Evolutionary conservation across 2,113 vertebrate species (phyloP).

Genomic region (Microtus ochrogaster): DNA sequence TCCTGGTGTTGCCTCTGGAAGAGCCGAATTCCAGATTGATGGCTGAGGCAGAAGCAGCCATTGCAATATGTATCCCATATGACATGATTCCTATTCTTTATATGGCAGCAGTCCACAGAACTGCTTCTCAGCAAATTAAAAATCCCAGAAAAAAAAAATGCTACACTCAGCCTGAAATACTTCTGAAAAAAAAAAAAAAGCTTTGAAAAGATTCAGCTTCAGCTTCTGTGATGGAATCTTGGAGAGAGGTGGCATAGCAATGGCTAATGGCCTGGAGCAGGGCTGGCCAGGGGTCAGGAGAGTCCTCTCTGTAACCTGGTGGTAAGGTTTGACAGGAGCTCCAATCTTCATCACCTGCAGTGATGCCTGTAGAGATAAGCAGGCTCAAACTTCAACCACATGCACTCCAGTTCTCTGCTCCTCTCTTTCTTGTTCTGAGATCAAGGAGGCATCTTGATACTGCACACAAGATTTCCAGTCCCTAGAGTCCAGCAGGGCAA

Average conservation of each 20-base stretch:
- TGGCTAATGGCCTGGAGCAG: background rate
- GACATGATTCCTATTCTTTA: background rate
- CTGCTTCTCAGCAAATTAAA: background rate
- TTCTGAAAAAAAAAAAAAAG: background rate
- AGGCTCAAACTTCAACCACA: background rate
- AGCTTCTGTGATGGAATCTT: background rate
- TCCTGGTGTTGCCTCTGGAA: background rate
- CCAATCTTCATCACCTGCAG: background rate
- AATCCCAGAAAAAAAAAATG: background rate
- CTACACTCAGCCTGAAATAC: background rate
- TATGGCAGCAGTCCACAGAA: background rate
- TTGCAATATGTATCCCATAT: accelerated
- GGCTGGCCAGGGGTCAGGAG: too few species aligned
- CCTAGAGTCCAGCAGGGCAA: background rate
- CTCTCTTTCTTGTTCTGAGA: background rate
- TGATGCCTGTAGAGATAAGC: background rate
- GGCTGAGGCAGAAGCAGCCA: background rate
- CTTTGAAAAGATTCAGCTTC: background rate
- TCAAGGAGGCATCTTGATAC: background rate
- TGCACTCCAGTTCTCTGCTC: background rate
- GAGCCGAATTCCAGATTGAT: background rate
- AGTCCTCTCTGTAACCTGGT: background rate
- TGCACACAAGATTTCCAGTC: background rate
- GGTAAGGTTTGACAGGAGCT: background rate
- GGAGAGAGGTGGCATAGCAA: background rate